Evolutionary conservation across 2,888 invertebrate species (phyloP).

Genomic region (Thecocarcelia acutangulata): DNA sequence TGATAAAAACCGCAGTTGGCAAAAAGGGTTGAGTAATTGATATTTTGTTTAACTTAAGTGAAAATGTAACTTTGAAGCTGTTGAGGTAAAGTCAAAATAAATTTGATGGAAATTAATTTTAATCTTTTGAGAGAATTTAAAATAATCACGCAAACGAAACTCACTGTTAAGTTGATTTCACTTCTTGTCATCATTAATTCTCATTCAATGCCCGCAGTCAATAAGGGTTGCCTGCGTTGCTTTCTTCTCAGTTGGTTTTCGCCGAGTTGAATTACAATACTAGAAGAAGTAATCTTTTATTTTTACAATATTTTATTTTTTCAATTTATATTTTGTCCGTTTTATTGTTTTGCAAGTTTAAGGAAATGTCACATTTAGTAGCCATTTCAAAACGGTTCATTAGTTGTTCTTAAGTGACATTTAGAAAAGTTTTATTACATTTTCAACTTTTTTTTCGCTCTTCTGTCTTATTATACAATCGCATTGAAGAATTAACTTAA

Average conservation of each 20-base stretch:
- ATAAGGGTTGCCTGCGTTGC: conserved; percentile 16
- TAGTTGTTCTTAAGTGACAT: conserved; percentile 66
- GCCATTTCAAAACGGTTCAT: conserved; percentile 65
- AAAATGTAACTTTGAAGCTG: conserved; percentile 41
- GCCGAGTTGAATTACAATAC: conserved; percentile 9
- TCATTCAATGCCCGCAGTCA: conserved; percentile 49
- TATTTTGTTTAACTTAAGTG: conserved; percentile 62
- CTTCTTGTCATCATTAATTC: conserved; percentile 60
- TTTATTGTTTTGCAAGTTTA: conserved; percentile 47
- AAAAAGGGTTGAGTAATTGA: conserved; percentile 67
- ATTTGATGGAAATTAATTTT: conserved; percentile 38
- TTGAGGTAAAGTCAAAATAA: conserved; percentile 13
- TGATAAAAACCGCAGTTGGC: conserved; percentile 65
- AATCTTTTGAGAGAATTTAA: conserved; percentile 38
- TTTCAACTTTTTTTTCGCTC: conserved; percentile 28
- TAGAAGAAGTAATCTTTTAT: conserved; percentile 16
- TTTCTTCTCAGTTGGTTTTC: neutral
- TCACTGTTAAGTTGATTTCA: conserved; percentile 54
- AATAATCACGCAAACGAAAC: conserved; percentile 7
- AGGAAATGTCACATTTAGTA: conserved; percentile 58
- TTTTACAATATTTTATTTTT: too few species aligned
- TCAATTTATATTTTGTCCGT: conserved; percentile 28
- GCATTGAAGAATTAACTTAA: conserved; percentile 56
- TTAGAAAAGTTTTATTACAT: conserved; percentile 65
- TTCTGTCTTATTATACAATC: conserved; percentile 32